Evolutionary conservation across 1,140 invertebrate genomes (phyloP).

Genomic region (Lerema accius): DNA sequence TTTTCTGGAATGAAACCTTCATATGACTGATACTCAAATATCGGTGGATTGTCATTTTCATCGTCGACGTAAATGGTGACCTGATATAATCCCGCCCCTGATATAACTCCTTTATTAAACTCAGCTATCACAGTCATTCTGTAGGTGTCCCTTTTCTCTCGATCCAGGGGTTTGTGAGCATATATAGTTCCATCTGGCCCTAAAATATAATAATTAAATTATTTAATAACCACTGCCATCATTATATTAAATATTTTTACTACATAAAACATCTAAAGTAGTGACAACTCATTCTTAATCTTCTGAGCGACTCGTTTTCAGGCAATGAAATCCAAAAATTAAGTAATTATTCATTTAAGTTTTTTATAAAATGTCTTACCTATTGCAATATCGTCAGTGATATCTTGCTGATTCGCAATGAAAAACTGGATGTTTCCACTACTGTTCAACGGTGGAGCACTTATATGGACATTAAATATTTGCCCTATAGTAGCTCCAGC

Average conservation of each 20-base stretch:
- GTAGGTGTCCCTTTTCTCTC: conserved; percentile 89
- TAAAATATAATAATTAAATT: conserved; percentile 45
- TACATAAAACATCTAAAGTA: no score
- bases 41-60: conserved; percentile 95
- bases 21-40: conserved; percentile 88
- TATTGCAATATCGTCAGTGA: conserved; percentile 89
- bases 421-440: conserved; percentile 85
- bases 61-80: conserved; percentile 92
- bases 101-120: conserved; percentile 85
- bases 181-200: conserved; percentile 89
- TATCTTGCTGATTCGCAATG: conserved; percentile 91
- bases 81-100: conserved; percentile 89
- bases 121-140: conserved; percentile 92
- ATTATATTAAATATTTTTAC: no score
- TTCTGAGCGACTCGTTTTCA: no score
- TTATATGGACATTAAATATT: conserved; percentile 85
- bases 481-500: conserved; percentile 90
- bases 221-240: no score
- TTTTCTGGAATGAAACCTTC: conserved; percentile 93
- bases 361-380: conserved; percentile 81
- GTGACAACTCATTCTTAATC: no score
- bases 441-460: conserved; percentile 57
- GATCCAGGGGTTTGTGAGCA: conserved; percentile 88
- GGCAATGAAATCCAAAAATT: no score
- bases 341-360: no score